phyloP scores from a whole-genome alignment of 2,888 invertebrate genomes.

The Phrixothrix hirtus region DNA sequence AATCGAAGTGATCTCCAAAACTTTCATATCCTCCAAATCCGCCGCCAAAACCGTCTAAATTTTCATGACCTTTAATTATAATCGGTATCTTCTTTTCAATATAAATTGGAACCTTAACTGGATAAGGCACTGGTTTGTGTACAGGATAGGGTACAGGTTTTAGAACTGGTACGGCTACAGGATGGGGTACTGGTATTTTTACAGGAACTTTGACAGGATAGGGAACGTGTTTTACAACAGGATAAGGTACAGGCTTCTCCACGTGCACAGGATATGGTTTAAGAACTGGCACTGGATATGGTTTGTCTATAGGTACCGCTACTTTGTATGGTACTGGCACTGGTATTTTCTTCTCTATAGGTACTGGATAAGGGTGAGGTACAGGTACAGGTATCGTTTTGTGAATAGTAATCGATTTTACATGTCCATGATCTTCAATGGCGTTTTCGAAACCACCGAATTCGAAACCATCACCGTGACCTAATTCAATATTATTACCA shows the following conservation, averaged over 20 bases:
- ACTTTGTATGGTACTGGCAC: slow-evolving; percentile 51
- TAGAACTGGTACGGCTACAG: slow-evolving; percentile 41
- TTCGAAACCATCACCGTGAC: slow-evolving; percentile 8
- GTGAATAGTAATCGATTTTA: slow-evolving; percentile 53
- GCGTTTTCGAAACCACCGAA: slow-evolving; percentile 21
- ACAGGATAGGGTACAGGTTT: slow-evolving; percentile 50
- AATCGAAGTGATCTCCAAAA: slow-evolving; percentile 28
- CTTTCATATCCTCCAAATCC: slow-evolving; percentile 34
- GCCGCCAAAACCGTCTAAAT: slow-evolving; percentile 41
- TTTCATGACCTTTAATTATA: slow-evolving; percentile 36
- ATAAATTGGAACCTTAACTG: slow-evolving; percentile 58
- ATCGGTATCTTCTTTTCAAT: slow-evolving; percentile 48
- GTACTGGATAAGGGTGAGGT: slow-evolving; percentile 64
- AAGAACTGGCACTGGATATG: slow-evolving; percentile 58
- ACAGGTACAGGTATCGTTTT: slow-evolving; percentile 64
- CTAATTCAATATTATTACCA: too few relatives aligned
- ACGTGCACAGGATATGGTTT: slow-evolving; percentile 57
- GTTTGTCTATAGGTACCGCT: slow-evolving; percentile 42
- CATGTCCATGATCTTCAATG: slow-evolving; percentile 27
- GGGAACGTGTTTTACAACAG: slow-evolving; percentile 59
- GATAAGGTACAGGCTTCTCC: slow-evolving; percentile 58
- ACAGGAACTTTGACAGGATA: slow-evolving; percentile 54
- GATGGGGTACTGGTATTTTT: slow-evolving; percentile 56
- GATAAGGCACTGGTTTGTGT: slow-evolving; percentile 52
- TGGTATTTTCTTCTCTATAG: slow-evolving; percentile 69